Percentiles rank a stretch among this genome's conserved stretches.
These are phyloP conservation scores for Synanthedon formicaeformis DNA, from an alignment of 2,888 invertebrate species.

Conservation along the genomic window DNA sequence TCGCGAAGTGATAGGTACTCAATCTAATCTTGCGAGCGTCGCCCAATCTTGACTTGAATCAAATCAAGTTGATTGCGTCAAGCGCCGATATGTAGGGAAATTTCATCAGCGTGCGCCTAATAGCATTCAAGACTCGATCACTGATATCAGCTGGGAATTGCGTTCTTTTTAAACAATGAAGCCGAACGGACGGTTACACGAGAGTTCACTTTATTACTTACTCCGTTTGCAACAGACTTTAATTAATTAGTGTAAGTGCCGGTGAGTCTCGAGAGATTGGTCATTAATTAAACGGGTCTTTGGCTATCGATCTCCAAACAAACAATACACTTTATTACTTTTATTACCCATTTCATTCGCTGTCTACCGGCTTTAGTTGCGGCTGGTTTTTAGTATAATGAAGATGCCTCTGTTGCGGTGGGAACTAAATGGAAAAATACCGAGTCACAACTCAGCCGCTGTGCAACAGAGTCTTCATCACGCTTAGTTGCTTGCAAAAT, in stretches of 20 bases:
- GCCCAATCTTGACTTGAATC: conserved; percentile 38
- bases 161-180: conserved; percentile 19
- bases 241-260: conserved; percentile 66
- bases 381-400: conserved; percentile 26
- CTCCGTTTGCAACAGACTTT: conserved; percentile 39
- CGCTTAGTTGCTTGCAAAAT: neutral
- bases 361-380: conserved; percentile 22
- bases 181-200: conserved; percentile 9
- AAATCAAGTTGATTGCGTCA: conserved; percentile 40
- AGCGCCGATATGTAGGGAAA: conserved; percentile 18
- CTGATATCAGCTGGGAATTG: conserved; percentile 7
- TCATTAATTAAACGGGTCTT: conserved; percentile 63
- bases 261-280: conserved; percentile 63
- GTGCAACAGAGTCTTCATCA: neutral
- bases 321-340: conserved; percentile 63
- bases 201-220: conserved; percentile 37
- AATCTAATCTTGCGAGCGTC: conserved; percentile 30
- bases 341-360: conserved; percentile 52
- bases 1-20: conserved; percentile 28
- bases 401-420: neutral
- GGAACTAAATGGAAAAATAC: neutral
- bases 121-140: conserved; percentile 8
- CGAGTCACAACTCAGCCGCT: neutral
- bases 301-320: conserved; percentile 55
- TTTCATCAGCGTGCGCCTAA: conserved; percentile 11